Evolutionary conservation across 2,888 invertebrate genomes (phyloP), one percentile per base, ranked within the genome.

Genomic region (Crematogaster levior): DNA sequence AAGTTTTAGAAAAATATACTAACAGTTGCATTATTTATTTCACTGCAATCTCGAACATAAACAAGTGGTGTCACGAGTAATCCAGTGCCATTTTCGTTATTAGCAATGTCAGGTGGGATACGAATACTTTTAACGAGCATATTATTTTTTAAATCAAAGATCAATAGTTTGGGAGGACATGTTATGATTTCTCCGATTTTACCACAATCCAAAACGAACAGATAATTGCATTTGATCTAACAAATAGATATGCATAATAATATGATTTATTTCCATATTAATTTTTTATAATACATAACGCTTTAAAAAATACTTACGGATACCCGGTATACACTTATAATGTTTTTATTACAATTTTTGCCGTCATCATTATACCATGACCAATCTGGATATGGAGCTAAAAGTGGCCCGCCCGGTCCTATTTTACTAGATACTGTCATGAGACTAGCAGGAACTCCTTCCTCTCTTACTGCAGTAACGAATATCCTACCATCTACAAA

Each of bases 121-220:
- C 7, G 60, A 0, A 89, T 15, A 27, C 56, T 75, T 5, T 89
- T 89, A 27, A 94, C 73, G 48, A 95, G 84, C 34, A 73, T 81
- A 77, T 95, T 91, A 0, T 95, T 96, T 48, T 91, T 90, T 72
- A 97, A 93, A 93, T 97, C 96, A 90, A 97, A 97, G 0, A 97
- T 96, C 0, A 97, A 94, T 15, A 98, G 93, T 93, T 98, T 97
- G 0, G 98, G 96, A 0, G 96, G 95, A 90, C 98, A 98, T 15
- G 95, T 91, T 9, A 1, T 15, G 0, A 91, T 86, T 0, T 95
- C 95, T 0, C 95, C 96, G 65, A 97, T 95, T 90, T 95, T 95
- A n/a, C 97, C 97, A 0, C 96, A 95, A 91, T 97, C 97, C 92
- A 97, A 93, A 4, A 97, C 96, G 97, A 97, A 97, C 30, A 97